These are phyloP conservation scores for Artibeus jamaicensis DNA, from an alignment of 2,797 vertebrate genomes.

Conservation along the genomic window DNA sequence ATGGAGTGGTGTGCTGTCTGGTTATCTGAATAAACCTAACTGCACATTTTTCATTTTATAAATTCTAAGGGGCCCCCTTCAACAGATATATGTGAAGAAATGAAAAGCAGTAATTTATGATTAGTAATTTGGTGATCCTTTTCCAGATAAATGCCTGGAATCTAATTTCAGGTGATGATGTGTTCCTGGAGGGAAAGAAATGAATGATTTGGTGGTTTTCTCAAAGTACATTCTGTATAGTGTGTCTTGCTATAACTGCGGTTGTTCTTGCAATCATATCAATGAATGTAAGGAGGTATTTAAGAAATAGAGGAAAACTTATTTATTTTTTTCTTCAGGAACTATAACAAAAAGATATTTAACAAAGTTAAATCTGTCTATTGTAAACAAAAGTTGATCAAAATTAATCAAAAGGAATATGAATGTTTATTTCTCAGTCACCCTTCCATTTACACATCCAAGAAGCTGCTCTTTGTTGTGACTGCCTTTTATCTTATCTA, in stretches of 20 bases:
- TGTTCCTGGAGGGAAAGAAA: not conserved
- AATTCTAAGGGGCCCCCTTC: not conserved
- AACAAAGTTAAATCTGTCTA: not conserved
- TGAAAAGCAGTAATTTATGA: not conserved
- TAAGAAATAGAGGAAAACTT: not conserved
- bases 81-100: not conserved
- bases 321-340: not conserved
- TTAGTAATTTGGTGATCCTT: not conserved
- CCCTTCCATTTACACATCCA: not conserved
- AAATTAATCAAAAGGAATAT: not conserved
- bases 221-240: not conserved
- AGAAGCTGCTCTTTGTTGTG: not conserved
- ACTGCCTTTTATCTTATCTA: not conserved
- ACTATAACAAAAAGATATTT: not conserved
- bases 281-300: not conserved
- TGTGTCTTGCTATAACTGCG: not conserved
- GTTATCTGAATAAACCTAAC: not conserved
- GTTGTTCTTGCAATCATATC: not conserved
- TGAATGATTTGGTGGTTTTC: not conserved
- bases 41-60: not conserved
- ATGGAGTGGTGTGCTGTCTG: not conserved
- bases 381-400: not conserved
- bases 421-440: not conserved
- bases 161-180: not conserved
- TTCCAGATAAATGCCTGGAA: not conserved